These are phyloP conservation scores for Molossus molossus DNA, from an alignment of 2,797 vertebrate genomes.

Conservation along the genomic window DNA sequence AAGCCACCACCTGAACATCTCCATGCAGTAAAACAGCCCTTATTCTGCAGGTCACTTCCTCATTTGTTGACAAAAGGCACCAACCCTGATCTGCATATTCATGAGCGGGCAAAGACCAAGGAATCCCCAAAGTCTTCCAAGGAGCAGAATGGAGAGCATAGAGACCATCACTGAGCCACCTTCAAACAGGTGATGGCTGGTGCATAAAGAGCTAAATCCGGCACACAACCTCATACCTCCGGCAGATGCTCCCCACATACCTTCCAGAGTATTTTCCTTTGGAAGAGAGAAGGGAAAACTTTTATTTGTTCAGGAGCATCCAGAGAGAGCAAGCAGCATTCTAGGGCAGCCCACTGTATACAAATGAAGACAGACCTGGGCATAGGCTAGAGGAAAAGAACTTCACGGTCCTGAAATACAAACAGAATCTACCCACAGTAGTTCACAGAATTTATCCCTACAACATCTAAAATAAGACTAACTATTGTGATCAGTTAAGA, in stretches of 20 bases:
- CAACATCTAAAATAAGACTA: background rate
- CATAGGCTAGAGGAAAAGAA: background rate
- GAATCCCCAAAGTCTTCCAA: background rate
- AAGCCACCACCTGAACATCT: background rate
- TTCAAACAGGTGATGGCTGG: accelerated
- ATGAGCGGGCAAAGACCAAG: background rate
- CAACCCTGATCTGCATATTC: background rate
- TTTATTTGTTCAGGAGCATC: constrained; percentile 22
- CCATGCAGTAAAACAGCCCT: background rate
- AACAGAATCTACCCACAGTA: background rate
- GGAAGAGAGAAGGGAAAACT: background rate
- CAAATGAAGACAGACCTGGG: constrained; percentile 17
- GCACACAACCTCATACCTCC: background rate
- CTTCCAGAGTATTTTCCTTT: background rate
- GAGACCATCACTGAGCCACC: background rate
- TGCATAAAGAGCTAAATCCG: background rate
- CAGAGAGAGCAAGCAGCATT: background rate
- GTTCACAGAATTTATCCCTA: background rate
- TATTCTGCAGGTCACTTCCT: background rate
- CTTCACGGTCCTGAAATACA: background rate
- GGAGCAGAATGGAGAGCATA: background rate
- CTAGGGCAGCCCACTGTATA: background rate
- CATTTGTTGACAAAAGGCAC: background rate
- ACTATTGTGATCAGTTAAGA: background rate
- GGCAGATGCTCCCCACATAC: background rate